Base-by-base conservation (phyloP, 2,888 invertebrate species). In the Chaitophorus viminalis region DNA sequence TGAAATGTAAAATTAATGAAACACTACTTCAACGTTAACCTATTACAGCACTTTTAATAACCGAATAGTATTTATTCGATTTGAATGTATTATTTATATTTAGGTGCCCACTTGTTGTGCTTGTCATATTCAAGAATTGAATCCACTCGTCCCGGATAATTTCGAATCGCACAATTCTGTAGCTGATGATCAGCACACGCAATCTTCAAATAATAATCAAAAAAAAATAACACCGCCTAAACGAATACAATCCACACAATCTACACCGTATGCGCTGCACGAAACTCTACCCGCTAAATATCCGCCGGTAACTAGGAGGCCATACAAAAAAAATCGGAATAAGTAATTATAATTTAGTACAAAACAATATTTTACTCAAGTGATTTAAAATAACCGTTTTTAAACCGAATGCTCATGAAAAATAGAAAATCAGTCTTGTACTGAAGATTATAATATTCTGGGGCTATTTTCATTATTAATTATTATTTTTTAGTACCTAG, bases 81-180 rank as follows among this genome's bases (percentile, higher is more conserved):
- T 21, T 25, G 1, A 21, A 68, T 77, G 9, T 60, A 25, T 60
- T 82, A 46, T 46, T 46, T 3, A 14, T 46, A n/a, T 68, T 25
- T 91, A 94, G 94, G 94, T 95, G 1, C 96, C 96, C 46, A 95
- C 95, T 0, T 96, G 96, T 90, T 96, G 96, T 90, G 95, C 95
- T 5, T 96, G 96, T 90, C 96, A 96, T 91, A 94, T 96, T 21
- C 88, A 88, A 88, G 84, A 88, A 39, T 52, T 88, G 25, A 76
- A 76, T 78, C 84, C 88, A 18, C n/a, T 82, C n/a, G 31, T 17
- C 6, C 21, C 76, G n/a, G 84, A 76, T 18, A 89, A 82, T 29
- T 86, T 89, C 5, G 76, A 81, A 46, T 54, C 89, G 1, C 89
- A 84, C n/a, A 89, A 88, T 36, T 88, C 86, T 0, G 83, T 89